A percentile compares a stretch with the other conserved stretches of the same genome.
These are phyloP conservation scores for Dolichotis patagonum DNA, from an alignment of 2,113 vertebrate genomes.

Conservation along the genomic window DNA sequence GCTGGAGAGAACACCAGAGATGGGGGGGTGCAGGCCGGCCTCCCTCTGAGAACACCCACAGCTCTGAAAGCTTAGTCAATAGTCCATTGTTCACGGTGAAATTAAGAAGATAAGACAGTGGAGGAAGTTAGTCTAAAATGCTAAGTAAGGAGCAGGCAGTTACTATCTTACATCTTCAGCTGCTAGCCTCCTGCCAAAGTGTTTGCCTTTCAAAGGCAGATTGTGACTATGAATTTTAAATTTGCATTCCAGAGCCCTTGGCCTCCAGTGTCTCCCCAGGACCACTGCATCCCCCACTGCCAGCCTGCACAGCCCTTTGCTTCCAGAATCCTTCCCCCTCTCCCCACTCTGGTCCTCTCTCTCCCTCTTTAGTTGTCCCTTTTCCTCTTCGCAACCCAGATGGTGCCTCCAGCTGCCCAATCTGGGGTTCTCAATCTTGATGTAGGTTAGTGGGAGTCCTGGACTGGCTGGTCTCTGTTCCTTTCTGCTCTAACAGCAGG, in stretches of 20 bases:
- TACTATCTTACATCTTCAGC: conserved; percentile 60
- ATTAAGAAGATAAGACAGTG: conserved; percentile 68
- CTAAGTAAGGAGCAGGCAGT: conserved; percentile 54
- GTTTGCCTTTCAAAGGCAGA: conserved; percentile 57
- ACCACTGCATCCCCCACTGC: neutral
- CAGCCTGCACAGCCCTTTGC: neutral
- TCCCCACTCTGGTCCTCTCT: neutral
- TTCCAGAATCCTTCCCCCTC: neutral
- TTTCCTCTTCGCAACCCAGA: neutral
- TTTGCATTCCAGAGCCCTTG: neutral
- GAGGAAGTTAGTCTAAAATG: conserved; percentile 61
- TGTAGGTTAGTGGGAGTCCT: no score
- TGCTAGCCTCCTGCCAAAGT: conserved; percentile 35
- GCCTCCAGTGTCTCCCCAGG: neutral
- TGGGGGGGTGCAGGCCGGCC: neutral
- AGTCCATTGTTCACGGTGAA: conserved; percentile 71
- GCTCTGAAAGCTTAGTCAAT: conserved; percentile 64
- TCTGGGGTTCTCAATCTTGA: no score
- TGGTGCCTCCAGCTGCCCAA: neutral
- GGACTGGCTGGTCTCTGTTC: neutral
- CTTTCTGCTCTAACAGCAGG: neutral
- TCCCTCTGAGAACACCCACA: conserved; percentile 71
- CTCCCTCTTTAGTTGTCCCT: neutral
- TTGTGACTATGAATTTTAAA: neutral
- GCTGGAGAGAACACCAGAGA: conserved; percentile 30